Conservation (phyloP, 1,140 invertebrate genomes). For the Chionoecetes opilio region DNA sequence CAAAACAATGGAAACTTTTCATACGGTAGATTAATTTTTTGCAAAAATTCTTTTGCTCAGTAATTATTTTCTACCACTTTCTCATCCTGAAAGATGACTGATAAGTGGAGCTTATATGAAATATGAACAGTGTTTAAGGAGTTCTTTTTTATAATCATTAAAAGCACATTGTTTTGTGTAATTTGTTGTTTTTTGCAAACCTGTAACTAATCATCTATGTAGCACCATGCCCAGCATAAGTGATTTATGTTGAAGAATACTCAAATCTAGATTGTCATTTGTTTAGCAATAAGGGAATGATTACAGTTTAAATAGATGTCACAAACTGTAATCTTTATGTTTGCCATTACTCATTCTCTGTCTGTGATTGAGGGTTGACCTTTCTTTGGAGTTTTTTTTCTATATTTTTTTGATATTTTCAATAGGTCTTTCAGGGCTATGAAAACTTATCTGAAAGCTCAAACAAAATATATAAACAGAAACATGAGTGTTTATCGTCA, state of each 20-base stretch:
- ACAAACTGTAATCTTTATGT: background rate
- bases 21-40: too few species aligned
- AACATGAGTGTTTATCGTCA: background rate
- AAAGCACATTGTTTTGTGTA: background rate
- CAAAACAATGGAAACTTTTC: background rate
- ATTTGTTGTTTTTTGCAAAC: background rate
- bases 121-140: background rate
- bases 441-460: constrained; percentile 9
- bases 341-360: constrained; percentile 15
- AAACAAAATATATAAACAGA: constrained; percentile 22
- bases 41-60: background rate
- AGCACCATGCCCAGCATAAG: background rate
- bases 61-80: background rate
- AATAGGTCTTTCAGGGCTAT: constrained; percentile 9
- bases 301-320: constrained; percentile 52
- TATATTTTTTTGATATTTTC: too few species aligned
- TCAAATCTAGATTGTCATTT: constrained; percentile 57
- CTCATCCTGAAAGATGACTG: background rate
- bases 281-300: constrained; percentile 59
- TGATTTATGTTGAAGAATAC: constrained; percentile 67
- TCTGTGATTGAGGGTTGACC: constrained; percentile 27
- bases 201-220: background rate
- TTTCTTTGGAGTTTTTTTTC: background rate
- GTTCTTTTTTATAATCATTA: background rate
- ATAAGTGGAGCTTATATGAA: background rate